Evolutionary conservation across 2,888 invertebrate species (phyloP).

Genomic region (Pammene aurita): DNA sequence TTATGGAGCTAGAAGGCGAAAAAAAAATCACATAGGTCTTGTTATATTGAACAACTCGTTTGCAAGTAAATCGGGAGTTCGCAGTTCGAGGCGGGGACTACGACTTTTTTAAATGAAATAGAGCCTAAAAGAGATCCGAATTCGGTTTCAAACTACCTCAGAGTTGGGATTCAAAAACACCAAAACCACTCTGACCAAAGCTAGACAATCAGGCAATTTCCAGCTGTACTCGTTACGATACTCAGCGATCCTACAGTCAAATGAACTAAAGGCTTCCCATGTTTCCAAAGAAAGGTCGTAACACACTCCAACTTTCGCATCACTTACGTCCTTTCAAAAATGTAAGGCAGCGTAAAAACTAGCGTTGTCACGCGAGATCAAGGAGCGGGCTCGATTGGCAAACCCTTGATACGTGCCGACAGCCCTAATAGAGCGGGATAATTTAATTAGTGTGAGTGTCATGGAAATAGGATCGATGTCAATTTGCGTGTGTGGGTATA

Average conservation of each 20-base stretch:
- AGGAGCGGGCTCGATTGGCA: slow-evolving; percentile 11
- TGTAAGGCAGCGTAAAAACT: slow-evolving; percentile 5
- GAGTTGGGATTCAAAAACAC: no score
- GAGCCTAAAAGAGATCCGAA: no score
- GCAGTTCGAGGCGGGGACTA: no score
- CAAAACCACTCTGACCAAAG: neutral
- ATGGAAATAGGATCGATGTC: neutral
- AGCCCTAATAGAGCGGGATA: slow-evolving; percentile 24
- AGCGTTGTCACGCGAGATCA: slow-evolving; percentile 24
- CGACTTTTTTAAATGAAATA: no score
- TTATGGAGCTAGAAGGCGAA: no score
- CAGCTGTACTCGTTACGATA: neutral
- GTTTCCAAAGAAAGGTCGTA: neutral
- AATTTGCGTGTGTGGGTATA: neutral
- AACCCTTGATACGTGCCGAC: slow-evolving; percentile 10
- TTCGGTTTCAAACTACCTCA: no score
- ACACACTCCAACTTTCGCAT: no score
- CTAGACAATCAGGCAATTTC: slow-evolving; percentile 10
- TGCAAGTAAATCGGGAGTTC: no score
- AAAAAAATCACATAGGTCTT: no score
- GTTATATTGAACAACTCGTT: no score
- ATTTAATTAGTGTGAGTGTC: slow-evolving; percentile 23
- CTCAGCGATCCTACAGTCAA: slow-evolving; percentile 8
- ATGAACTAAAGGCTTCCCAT: slow-evolving; percentile 3
- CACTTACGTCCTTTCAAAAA: neutral